Conservation (phyloP, 2,113 vertebrate genomes). For the Mobula hypostoma region DNA sequence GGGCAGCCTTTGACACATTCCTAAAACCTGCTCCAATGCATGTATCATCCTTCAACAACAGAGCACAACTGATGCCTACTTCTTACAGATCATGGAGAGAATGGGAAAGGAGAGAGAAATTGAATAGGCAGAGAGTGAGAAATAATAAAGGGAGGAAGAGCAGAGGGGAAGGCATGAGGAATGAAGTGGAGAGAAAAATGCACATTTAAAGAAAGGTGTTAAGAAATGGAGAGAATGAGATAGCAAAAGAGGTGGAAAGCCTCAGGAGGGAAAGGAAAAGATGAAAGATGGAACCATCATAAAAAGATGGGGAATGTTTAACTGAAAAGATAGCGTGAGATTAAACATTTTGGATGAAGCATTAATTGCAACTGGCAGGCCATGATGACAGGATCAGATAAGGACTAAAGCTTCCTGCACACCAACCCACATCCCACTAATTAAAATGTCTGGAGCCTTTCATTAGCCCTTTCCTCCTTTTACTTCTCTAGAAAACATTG, state of each 20-base stretch:
- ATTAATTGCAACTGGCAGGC: background rate
- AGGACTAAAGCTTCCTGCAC: conserved; percentile 4
- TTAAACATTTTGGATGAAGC: background rate
- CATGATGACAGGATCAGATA: background rate
- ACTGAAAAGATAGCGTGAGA: background rate
- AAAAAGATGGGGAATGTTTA: background rate
- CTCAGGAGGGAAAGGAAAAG: background rate
- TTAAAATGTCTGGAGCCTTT: conserved; percentile 30
- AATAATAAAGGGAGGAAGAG: background rate
- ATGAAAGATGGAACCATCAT: background rate
- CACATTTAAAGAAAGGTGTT: background rate
- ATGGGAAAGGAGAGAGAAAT: background rate
- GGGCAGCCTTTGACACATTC: too few species aligned
- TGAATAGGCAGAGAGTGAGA: background rate
- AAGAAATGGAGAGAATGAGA: background rate
- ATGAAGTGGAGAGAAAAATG: background rate
- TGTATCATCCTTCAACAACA: background rate
- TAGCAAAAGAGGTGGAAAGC: background rate
- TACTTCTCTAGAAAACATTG: background rate
- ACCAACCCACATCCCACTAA: background rate
- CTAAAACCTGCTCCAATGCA: too few species aligned
- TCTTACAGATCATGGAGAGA: background rate
- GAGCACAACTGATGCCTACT: background rate
- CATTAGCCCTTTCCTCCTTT: background rate
- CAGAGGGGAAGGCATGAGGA: background rate